Evolutionary conservation across 2,888 invertebrate species (phyloP).

Genomic region (Cephus pygmeus): DNA sequence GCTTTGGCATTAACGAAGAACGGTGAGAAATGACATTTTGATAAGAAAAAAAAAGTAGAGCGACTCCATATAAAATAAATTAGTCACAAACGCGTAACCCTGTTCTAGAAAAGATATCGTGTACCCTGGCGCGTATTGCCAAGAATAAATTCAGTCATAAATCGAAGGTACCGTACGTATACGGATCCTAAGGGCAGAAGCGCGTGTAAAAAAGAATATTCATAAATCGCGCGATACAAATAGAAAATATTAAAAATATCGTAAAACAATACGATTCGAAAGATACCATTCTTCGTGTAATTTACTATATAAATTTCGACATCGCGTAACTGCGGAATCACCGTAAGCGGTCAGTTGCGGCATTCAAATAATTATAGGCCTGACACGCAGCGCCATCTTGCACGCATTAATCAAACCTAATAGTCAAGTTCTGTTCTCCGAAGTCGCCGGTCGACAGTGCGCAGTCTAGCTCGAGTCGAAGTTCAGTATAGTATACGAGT

Average conservation of each 20-base stretch:
- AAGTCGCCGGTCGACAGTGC: background rate
- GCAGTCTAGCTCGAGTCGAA: background rate
- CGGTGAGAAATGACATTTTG: background rate
- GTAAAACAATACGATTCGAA: too few species aligned
- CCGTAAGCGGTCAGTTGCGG: background rate
- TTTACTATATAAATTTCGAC: too few species aligned
- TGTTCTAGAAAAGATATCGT: background rate
- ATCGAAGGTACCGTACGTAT: too few species aligned
- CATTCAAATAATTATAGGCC: background rate
- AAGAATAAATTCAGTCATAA: too few species aligned
- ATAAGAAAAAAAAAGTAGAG: background rate
- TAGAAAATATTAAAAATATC: too few species aligned
- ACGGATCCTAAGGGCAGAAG: too few species aligned
- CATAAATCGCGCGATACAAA: too few species aligned
- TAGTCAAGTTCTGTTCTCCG: background rate
- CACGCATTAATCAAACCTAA: background rate
- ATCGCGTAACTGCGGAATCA: too few species aligned
- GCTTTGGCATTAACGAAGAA: background rate
- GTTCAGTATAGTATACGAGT: background rate
- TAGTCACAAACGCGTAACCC: background rate
- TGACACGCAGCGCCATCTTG: background rate
- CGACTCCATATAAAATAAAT: background rate
- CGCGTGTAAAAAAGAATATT: too few species aligned
- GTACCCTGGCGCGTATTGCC: too few species aligned
- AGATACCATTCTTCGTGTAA: too few species aligned